Conservation (phyloP, 2,797 vertebrate species). For the Labroides dimidiatus region DNA sequence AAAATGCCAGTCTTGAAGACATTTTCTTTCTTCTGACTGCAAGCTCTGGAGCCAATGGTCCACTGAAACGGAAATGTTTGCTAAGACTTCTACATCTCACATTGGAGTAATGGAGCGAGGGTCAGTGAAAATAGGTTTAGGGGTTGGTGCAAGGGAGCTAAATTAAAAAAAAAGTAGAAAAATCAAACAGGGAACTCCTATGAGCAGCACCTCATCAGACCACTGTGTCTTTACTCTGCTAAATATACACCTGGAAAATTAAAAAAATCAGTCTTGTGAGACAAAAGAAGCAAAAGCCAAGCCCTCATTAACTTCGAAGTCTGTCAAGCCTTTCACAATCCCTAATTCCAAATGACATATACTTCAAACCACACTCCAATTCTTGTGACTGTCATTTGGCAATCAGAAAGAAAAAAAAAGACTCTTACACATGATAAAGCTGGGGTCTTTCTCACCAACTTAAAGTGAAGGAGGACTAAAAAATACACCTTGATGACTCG, state of each 20-base stretch:
- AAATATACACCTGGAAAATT: conserved; percentile 49
- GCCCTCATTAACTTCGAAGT: conserved; percentile 62
- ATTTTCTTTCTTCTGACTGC: conserved; percentile 48
- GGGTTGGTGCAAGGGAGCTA: conserved; percentile 16
- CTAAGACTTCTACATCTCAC: conserved; percentile 46
- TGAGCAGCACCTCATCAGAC: conserved; percentile 18
- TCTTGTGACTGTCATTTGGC: conserved; percentile 27
- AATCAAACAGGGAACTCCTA: conserved; percentile 13
- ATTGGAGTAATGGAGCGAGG: conserved; percentile 22
- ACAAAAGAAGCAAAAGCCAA: conserved; percentile 58
- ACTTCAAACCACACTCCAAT: conserved; percentile 36
- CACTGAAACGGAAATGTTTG: conserved; percentile 42
- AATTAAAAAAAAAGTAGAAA: conserved; percentile 17
- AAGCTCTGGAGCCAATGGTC: conserved; percentile 25
- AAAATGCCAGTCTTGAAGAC: conserved; percentile 63
- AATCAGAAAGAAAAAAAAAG: conserved; percentile 2
- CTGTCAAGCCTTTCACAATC: conserved; percentile 58
- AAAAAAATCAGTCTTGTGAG: conserved; percentile 62
- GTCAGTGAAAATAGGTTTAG: conserved; percentile 29
- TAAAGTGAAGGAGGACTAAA: background rate
- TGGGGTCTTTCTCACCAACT: background rate
- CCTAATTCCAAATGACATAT: conserved; percentile 63
- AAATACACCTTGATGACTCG: background rate
- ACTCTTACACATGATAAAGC: background rate
- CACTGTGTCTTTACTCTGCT: conserved; percentile 24